Evolutionary conservation across 2,888 invertebrate genomes (phyloP), one percentile per base, ranked within the genome.

Genomic region (Lochmaea capreae): DNA sequence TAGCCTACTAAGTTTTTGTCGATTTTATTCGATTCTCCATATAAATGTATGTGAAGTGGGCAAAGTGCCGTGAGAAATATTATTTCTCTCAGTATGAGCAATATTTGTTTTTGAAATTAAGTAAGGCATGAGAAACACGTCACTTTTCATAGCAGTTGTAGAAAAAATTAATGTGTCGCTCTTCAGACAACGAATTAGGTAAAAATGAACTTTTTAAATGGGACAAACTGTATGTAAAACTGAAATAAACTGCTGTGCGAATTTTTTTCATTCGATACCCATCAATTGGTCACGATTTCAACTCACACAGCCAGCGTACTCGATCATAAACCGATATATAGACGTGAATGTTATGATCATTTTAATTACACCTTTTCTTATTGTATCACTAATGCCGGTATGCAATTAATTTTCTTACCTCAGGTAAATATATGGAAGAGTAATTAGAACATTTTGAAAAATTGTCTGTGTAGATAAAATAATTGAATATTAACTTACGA

Each of bases 281-380:
- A 63, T 43, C 42, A 42, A 43, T 63, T 63, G 62, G 62, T 63
- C 62, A 63, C 62, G 62, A 62, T 62, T 42, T 62, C 42, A 9
- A 42, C 62, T 63, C 43, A 12, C 16, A 63, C 42, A 63, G 62
- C 62, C 43, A 16, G 62, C 11, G 62, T 43, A 63, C 62, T 43
- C 42, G 42, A 63, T 63, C 43, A 63, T 63, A 43, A 43, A 18
- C 62, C 62, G 62, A 63, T 39, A 63, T 63, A 63, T 43, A 63
- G 62, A 63, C 62, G 43, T 63, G 62, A 63, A 63, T 63, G 43
- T 63, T 63, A 63, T 63, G 62, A 63, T 63, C 62, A 43, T 63
- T 63, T 63, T 63, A 63, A 63, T 63, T 63, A 43, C 62, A 18
- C 62, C 43, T 63, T 43, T 42, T 43, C 43, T 43, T 63, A 63